phyloP scores from a whole-genome alignment of 2,797 vertebrate genomes.

The Orestias chungarensis region DNA sequence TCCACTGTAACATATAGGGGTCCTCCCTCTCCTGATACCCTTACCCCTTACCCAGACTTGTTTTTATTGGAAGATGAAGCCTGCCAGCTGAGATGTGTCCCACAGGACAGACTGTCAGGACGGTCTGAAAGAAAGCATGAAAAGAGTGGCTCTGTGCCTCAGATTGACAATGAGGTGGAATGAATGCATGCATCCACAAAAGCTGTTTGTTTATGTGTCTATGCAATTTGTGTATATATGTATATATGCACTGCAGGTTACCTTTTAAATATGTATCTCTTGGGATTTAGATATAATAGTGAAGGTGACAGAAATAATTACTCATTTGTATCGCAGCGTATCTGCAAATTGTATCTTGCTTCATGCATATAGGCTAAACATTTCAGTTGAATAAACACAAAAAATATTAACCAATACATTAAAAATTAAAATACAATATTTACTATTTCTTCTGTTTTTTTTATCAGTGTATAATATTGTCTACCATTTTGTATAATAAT shows the following conservation, averaged over 20 bases:
- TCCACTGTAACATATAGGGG: neutral
- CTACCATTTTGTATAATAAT: neutral
- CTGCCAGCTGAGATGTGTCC: slow-evolving; percentile 62
- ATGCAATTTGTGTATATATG: no score
- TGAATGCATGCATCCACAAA: slow-evolving; percentile 43
- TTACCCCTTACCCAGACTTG: slow-evolving; percentile 69
- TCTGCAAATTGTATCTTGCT: slow-evolving; percentile 6
- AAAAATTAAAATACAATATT: neutral
- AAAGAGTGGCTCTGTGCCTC: slow-evolving; percentile 22
- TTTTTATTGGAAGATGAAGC: slow-evolving; percentile 68
- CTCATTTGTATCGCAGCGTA: slow-evolving; percentile 8
- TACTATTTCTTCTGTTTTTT: neutral
- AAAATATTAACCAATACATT: neutral
- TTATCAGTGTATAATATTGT: neutral
- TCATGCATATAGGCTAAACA: slow-evolving; percentile 7
- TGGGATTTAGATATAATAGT: slow-evolving; percentile 12
- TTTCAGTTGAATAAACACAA: slow-evolving; percentile 5
- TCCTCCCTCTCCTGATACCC: slow-evolving; percentile 38
- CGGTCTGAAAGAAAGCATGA: slow-evolving; percentile 52
- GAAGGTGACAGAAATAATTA: neutral
- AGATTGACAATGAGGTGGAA: slow-evolving; percentile 15
- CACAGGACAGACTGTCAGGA: slow-evolving; percentile 71
- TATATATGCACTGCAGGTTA: neutral
- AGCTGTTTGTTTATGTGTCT: neutral
- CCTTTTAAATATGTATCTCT: slow-evolving; percentile 16